Evolutionary conservation across 2,797 vertebrate species (phyloP).

Genomic region (Enteromius trimaculatus): DNA sequence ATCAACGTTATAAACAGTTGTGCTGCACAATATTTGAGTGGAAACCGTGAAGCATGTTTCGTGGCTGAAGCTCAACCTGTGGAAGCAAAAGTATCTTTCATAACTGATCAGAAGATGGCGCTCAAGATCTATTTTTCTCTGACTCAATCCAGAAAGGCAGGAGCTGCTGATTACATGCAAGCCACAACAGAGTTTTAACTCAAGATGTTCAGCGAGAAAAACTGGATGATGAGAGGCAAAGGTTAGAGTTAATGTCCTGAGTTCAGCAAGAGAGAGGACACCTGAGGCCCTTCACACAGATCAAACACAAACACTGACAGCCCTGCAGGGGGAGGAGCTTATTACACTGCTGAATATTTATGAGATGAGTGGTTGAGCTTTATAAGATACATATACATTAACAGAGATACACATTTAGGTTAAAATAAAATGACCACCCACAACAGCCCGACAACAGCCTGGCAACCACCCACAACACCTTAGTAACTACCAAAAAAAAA

Average conservation of each 20-base stretch:
- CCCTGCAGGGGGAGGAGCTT: background rate
- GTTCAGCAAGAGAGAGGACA: background rate
- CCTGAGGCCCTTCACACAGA: background rate
- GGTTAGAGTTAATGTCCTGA: background rate
- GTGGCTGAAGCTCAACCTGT: background rate
- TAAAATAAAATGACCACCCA: background rate
- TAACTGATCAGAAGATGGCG: conserved; percentile 24
- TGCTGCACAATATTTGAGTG: background rate
- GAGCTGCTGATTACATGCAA: background rate
- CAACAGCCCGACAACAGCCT: too few relatives aligned
- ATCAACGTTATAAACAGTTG: background rate
- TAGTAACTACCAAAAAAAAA: too few relatives aligned
- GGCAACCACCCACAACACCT: background rate
- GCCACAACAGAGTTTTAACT: background rate
- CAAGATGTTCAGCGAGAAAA: background rate
- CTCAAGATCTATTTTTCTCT: background rate
- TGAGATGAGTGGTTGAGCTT: background rate
- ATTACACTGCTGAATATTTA: background rate
- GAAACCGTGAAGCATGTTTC: background rate
- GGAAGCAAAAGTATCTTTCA: background rate
- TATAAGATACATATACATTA: background rate
- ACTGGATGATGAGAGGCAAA: background rate
- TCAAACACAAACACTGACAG: background rate
- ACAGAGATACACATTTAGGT: background rate
- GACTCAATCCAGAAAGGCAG: background rate